These are phyloP conservation scores for Eremobia ochroleuca DNA, from an alignment of 2,888 invertebrate genomes.

Conservation along the genomic window DNA sequence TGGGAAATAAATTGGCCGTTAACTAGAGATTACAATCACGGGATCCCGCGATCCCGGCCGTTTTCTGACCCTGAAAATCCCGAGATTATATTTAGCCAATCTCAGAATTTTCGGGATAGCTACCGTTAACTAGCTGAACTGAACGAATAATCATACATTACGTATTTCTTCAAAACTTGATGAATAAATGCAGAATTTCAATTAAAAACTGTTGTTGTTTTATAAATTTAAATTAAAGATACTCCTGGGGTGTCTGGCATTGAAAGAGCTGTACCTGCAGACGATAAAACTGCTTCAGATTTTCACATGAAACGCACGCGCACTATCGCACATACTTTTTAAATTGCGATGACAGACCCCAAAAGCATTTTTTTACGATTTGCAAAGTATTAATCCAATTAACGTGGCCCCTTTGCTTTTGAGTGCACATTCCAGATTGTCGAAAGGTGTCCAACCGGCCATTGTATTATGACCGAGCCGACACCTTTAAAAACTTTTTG, in stretches of 20 bases:
- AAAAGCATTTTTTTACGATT: background rate
- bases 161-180: background rate
- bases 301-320: background rate
- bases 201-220: background rate
- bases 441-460: slow-evolving; percentile 30
- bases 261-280: background rate
- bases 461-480: slow-evolving; percentile 9
- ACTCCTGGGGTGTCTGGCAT: background rate
- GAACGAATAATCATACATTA: too few species aligned
- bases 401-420: slow-evolving; percentile 5
- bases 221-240: background rate
- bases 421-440: slow-evolving; percentile 11
- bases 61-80: too few species aligned
- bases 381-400: background rate
- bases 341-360: background rate
- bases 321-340: background rate
- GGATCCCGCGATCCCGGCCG: too few species aligned
- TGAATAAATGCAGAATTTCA: background rate
- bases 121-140: too few species aligned
- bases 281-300: background rate
- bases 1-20: slow-evolving; percentile 5
- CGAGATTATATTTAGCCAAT: too few species aligned
- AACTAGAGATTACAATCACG: too few species aligned
- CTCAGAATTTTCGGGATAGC: too few species aligned
- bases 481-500: slow-evolving; percentile 29